A percentile compares a stretch with the other conserved stretches of the same genome.
Conservation (phyloP, 2,888 invertebrate genomes). For the Nemotelus nigrinus region DNA sequence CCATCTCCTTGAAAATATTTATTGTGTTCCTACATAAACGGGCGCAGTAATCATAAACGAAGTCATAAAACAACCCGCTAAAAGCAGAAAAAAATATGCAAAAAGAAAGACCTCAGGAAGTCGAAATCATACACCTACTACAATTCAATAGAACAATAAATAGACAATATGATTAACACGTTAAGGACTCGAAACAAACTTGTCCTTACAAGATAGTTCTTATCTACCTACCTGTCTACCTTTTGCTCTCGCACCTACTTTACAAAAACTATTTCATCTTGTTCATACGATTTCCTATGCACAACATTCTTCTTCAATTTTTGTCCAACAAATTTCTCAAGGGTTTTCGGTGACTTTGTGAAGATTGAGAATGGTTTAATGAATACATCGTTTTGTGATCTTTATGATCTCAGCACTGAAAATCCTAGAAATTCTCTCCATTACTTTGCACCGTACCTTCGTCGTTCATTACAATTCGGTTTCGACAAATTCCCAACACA, state of each 20-base stretch:
- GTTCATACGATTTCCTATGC: neutral
- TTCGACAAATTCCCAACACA: too few species aligned
- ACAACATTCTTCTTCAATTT: neutral
- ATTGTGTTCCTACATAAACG: too few species aligned
- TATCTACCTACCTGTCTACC: neutral
- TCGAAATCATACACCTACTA: too few species aligned
- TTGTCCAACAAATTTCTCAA: conserved; percentile 11
- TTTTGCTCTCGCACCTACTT: neutral
- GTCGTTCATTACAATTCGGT: too few species aligned
- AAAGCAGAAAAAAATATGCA: too few species aligned
- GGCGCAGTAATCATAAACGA: too few species aligned
- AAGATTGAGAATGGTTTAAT: neutral
- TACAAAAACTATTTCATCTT: neutral
- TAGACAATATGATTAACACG: conserved; percentile 3
- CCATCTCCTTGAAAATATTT: too few species aligned
- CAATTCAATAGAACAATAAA: too few species aligned
- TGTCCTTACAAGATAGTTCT: neutral
- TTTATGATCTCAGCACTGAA: neutral
- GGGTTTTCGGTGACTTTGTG: conserved; percentile 14
- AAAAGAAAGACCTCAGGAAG: too few species aligned
- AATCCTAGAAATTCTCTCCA: conserved; percentile 11
- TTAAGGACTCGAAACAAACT: neutral
- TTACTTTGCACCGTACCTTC: too few species aligned
- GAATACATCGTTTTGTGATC: conserved; percentile 27
- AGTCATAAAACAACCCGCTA: too few species aligned